These are phyloP conservation scores for Macaria notata DNA, from an alignment of 2,888 invertebrate species.

Conservation along the genomic window DNA sequence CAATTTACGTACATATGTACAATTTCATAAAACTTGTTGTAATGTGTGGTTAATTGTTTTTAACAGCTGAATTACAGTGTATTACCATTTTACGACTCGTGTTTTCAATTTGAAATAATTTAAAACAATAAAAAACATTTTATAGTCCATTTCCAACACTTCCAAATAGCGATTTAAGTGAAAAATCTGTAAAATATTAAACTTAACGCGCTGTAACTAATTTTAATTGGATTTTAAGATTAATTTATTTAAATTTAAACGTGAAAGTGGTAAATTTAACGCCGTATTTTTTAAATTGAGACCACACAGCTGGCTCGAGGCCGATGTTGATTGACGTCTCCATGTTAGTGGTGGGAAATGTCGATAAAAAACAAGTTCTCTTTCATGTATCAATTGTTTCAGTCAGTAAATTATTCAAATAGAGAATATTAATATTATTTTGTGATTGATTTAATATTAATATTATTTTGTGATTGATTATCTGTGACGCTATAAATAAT, in stretches of 20 bases:
- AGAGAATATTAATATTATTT: too few species aligned
- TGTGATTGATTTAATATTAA: too few species aligned
- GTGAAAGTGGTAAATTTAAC: conserved; percentile 33
- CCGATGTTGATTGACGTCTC: conserved; percentile 33
- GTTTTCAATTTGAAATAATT: not conserved
- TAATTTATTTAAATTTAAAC: conserved; percentile 32
- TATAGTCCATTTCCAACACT: conserved; percentile 27
- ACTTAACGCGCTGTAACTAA: conserved; percentile 28
- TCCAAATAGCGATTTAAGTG: conserved; percentile 26
- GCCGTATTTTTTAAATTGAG: conserved; percentile 29
- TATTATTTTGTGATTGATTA: too few species aligned
- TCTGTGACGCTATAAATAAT: too few species aligned
- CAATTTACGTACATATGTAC: too few species aligned
- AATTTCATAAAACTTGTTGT: too few species aligned
- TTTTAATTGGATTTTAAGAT: conserved; percentile 23
- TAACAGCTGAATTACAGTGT: too few species aligned
- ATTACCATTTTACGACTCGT: not conserved
- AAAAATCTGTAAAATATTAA: conserved; percentile 28
- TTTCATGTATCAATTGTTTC: too few species aligned
- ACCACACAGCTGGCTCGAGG: conserved; percentile 37
- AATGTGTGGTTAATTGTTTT: too few species aligned
- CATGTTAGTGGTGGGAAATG: conserved; percentile 23
- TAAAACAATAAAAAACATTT: conserved; percentile 18
- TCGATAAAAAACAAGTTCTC: not conserved
- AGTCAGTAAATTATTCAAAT: too few species aligned